Conservation (phyloP, 2,888 invertebrate genomes). For the Colostygia pectinataria region DNA sequence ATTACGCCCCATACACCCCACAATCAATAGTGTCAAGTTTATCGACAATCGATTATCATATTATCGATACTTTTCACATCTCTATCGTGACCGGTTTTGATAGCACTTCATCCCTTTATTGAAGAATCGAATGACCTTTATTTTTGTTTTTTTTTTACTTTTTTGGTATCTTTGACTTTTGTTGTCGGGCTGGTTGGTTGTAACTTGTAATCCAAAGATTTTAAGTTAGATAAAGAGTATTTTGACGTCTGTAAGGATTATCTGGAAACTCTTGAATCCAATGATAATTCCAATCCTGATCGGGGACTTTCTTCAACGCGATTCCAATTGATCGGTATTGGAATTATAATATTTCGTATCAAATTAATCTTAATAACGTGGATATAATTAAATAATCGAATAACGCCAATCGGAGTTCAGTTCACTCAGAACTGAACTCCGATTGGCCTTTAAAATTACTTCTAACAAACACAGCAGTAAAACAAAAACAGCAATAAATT, state of each 20-base stretch:
- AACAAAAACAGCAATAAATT: too few relatives aligned
- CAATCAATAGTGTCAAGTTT: constrained; percentile 12
- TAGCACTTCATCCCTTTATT: constrained; percentile 20
- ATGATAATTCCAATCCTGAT: too few relatives aligned
- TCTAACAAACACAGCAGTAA: too few relatives aligned
- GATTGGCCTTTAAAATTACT: too few relatives aligned
- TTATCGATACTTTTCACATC: constrained; percentile 19
- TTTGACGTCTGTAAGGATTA: constrained; percentile 10
- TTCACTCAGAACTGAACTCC: too few relatives aligned
- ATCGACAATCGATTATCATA: constrained; percentile 23
- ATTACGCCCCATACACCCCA: constrained; percentile 2
- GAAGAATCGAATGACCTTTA: constrained; percentile 24
- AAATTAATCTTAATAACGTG: too few relatives aligned
- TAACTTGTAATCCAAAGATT: constrained; percentile 11
- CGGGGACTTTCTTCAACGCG: too few relatives aligned
- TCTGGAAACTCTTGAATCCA: too few relatives aligned
- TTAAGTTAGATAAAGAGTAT: constrained; percentile 10
- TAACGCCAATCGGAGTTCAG: too few relatives aligned
- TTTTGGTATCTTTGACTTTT: constrained; percentile 15
- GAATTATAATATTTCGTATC: too few relatives aligned
- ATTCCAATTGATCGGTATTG: too few relatives aligned
- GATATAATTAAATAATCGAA: too few relatives aligned
- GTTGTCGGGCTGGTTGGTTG: constrained; percentile 5
- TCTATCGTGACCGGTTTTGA: constrained; percentile 18
- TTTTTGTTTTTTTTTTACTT: constrained; percentile 11